Evolutionary conservation across 2,888 invertebrate species (phyloP), one percentile per base, ranked within the genome.

Genomic region (Teleogryllus oceanicus): DNA sequence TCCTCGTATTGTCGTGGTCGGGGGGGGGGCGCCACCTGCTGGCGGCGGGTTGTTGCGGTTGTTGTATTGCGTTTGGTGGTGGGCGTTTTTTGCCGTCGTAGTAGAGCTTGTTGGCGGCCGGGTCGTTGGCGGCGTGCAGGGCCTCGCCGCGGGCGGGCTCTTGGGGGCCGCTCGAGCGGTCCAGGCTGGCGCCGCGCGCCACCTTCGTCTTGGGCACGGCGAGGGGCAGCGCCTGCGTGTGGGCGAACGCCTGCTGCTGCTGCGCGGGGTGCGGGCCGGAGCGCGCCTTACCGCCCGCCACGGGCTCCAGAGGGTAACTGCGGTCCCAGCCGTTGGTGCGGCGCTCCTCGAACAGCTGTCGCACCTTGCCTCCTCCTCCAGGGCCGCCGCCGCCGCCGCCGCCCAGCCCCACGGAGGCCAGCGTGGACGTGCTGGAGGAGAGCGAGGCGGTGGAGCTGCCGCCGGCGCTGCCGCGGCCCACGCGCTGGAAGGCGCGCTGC

Each of bases 331-430:
- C 85, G 11, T 84, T 82, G 62, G 77, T 80, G 74, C 94, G 90
- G 49, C 94, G 90, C 86, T 95, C 95, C 85, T 95, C 94, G 85
- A 95, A 95, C 93, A 95, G 93, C 88, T 95, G 95, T 18, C 95
- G 92, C 50, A 95, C 94, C 92, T 93, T 82, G 74, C 81, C 81
- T 74, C 78, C 82, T n/a, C 81, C 82, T 13, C 16, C 18, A 75
- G 78, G 62, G 76, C 80, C 49, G 18, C 21, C n/a, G 20, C 21
- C 20, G 50, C 85, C 84, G 75, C 86, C 86, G n/a, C 85, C 85
- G 16, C 81, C 78, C 13, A 21, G 21, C n/a, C 77, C 79, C n/a
- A 74, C 18, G 75, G n/a, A n/a, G 75, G 75, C 75, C 24, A 20
- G 75, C 49, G 49, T 37, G 49, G 20, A 24, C 80, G 85, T 83